These are phyloP conservation scores for Tadarida brasiliensis DNA, from an alignment of 2,797 vertebrate species.

Conservation along the genomic window DNA sequence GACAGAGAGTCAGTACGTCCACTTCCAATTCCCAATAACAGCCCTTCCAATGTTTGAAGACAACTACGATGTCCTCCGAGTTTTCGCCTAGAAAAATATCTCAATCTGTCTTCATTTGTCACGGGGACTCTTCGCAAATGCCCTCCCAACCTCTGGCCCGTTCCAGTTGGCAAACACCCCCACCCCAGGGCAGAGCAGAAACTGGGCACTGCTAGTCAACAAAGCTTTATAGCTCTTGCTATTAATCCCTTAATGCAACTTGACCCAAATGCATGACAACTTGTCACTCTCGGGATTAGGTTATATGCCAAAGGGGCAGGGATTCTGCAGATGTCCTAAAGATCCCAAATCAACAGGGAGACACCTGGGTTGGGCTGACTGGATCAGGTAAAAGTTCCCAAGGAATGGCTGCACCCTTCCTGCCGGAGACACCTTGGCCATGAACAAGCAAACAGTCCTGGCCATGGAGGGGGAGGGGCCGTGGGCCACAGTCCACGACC, in stretches of 20 bases:
- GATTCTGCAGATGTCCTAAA: neutral
- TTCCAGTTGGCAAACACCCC: neutral
- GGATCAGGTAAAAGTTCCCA: neutral
- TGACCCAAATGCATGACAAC: neutral
- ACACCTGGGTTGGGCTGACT: neutral
- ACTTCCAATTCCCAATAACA: neutral
- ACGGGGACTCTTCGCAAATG: neutral
- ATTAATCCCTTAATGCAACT: neutral
- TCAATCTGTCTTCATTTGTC: neutral
- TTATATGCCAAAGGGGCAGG: neutral
- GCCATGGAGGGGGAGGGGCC: neutral
- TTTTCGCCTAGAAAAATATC: neutral
- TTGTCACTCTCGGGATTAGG: neutral
- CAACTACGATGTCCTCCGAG: neutral
- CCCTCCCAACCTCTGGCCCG: neutral
- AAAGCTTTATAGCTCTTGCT: neutral
- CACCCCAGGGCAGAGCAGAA: accelerated
- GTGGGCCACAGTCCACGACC: neutral
- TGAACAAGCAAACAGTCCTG: neutral
- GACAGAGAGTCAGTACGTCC: neutral
- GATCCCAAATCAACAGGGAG: neutral
- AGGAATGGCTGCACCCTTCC: neutral
- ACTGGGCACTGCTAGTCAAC: neutral
- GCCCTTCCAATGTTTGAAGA: neutral
- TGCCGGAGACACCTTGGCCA: neutral